These are phyloP conservation scores for Chrysina gloriosa DNA, from an alignment of 2,888 invertebrate species.

Conservation along the genomic window DNA sequence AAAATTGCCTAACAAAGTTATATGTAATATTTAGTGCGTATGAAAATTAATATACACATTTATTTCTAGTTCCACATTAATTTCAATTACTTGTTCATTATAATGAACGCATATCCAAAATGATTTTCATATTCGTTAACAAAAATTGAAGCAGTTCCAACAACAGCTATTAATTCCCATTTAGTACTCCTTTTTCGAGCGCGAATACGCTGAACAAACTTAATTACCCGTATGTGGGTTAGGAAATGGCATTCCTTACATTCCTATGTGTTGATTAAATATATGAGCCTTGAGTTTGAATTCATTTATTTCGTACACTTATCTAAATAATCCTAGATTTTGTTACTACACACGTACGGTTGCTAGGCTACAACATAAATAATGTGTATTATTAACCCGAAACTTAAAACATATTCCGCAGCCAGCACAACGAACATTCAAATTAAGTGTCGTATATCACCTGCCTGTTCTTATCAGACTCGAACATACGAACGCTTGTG, in stretches of 20 bases:
- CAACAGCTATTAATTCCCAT: not conserved
- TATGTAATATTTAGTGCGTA: too few relatives aligned
- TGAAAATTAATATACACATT: too few relatives aligned
- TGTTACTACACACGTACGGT: not conserved
- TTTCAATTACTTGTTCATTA: too few relatives aligned
- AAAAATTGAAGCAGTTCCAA: too few relatives aligned
- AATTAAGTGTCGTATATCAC: slow-evolving; percentile 30
- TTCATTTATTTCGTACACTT: not conserved
- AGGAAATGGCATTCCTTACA: not conserved
- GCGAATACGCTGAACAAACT: not conserved
- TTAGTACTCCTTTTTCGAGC: not conserved
- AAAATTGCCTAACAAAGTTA: too few relatives aligned
- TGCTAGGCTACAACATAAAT: not conserved
- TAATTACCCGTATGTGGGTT: not conserved
- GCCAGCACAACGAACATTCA: not conserved
- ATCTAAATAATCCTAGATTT: not conserved
- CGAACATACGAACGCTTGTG: slow-evolving; percentile 21
- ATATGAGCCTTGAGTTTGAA: slow-evolving; percentile 1
- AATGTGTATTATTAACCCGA: slow-evolving; percentile 26
- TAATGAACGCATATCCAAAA: too few relatives aligned
- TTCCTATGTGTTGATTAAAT: not conserved
- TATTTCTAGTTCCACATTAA: too few relatives aligned
- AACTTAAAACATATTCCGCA: slow-evolving; percentile 27
- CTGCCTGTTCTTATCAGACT: slow-evolving; percentile 29
- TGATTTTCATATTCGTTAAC: too few relatives aligned